Conservation (phyloP, 2,797 vertebrate species). For the Odontamblyopus rebecca region DNA sequence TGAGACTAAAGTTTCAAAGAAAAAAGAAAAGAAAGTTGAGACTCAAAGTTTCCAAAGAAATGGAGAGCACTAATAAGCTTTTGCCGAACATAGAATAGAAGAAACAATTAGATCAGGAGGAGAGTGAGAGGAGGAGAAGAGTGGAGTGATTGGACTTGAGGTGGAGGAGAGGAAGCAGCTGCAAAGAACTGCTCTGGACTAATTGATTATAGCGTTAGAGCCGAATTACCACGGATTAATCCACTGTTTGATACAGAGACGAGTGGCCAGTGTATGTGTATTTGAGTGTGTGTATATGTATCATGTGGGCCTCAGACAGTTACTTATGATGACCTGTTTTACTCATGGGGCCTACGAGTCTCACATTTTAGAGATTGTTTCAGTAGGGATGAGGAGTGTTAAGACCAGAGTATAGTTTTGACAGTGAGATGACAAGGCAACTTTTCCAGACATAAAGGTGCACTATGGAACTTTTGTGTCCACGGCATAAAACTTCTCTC, state of each 20-base stretch:
- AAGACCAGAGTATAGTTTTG: slow-evolving; percentile 13
- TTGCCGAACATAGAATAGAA: slow-evolving; percentile 1
- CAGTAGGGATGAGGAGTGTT: background rate
- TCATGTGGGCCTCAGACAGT: background rate
- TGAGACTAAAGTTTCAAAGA: background rate
- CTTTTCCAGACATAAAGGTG: background rate
- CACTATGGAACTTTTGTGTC: too few species aligned
- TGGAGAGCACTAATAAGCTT: background rate
- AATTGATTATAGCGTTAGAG: slow-evolving; percentile 31
- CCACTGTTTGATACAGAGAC: slow-evolving; percentile 38
- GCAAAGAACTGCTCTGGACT: slow-evolving; percentile 18
- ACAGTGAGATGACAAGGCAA: slow-evolving; percentile 19
- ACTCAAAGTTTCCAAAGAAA: background rate
- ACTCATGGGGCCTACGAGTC: background rate
- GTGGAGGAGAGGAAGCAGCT: slow-evolving; percentile 9
- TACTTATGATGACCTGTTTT: background rate
- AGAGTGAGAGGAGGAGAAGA: background rate
- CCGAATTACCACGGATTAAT: slow-evolving; percentile 31
- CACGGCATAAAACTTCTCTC: too few species aligned
- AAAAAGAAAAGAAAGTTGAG: slow-evolving; percentile 6
- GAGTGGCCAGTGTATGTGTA: slow-evolving; percentile 11
- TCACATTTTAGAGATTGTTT: background rate
- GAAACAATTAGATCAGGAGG: slow-evolving; percentile 2
- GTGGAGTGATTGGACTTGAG: slow-evolving; percentile 1
- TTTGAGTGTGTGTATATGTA: background rate